These are phyloP conservation scores for Anoplius nigerrimus DNA, from an alignment of 2,888 invertebrate species.

Conservation along the genomic window DNA sequence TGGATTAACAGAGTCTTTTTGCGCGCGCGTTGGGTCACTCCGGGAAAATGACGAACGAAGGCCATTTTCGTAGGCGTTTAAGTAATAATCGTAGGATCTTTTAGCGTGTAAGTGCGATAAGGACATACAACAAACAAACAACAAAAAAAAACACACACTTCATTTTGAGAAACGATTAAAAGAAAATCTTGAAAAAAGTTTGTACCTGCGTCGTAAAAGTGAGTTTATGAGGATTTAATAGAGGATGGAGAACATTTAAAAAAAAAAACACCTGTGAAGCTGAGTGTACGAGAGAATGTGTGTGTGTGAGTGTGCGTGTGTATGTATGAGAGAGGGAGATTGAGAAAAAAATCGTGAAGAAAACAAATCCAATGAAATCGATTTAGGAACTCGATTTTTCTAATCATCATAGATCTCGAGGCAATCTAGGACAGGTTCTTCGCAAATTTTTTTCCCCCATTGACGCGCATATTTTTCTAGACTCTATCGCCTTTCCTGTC, in stretches of 20 bases:
- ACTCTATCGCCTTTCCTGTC: too few species aligned
- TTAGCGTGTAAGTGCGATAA: conserved; percentile 43
- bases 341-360: neutral
- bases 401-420: too few species aligned
- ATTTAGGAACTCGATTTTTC: too few species aligned
- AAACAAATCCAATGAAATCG: neutral
- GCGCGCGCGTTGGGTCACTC: conserved; percentile 6
- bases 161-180: conserved; percentile 40
- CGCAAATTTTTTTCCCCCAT: conserved; percentile 4
- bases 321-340: neutral
- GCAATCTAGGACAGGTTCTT: neutral
- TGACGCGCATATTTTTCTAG: too few species aligned
- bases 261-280: neutral
- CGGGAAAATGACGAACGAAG: conserved; percentile 34
- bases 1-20: too few species aligned
- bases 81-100: conserved; percentile 32
- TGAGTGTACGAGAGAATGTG: neutral
- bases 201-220: conserved; percentile 67
- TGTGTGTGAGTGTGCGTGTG: neutral
- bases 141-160: conserved; percentile 40
- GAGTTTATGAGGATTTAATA: conserved; percentile 13
- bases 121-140: too few species aligned
- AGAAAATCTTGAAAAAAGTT: conserved; percentile 53
- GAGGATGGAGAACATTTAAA: conserved; percentile 1
- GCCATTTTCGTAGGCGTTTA: conserved; percentile 52